Percentiles rank a stretch among this genome's conserved stretches.
These are phyloP conservation scores for Eretmodus cyanostictus DNA, from an alignment of 2,113 vertebrate species.

Conservation along the genomic window DNA sequence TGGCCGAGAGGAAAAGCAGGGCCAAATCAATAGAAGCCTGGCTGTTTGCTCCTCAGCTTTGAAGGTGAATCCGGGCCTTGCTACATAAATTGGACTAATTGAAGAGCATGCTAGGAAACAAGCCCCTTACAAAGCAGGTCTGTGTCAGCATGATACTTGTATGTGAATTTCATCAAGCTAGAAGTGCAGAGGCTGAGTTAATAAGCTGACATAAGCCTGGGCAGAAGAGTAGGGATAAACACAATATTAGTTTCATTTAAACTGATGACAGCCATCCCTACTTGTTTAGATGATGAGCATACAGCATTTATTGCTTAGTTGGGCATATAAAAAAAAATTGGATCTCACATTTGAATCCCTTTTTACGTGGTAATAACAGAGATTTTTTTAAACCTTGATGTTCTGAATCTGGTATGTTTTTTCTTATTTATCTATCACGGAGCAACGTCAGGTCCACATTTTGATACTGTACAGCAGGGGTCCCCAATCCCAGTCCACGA, in stretches of 20 bases:
- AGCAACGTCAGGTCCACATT: background rate
- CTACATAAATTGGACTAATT: constrained; percentile 72
- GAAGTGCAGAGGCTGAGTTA: constrained; percentile 20
- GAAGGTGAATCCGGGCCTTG: constrained; percentile 58
- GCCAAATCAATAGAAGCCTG: constrained; percentile 66
- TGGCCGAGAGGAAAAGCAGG: constrained; percentile 58
- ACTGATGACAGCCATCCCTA: constrained; percentile 7
- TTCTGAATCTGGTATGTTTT: background rate
- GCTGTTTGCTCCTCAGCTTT: constrained; percentile 58
- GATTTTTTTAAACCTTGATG: background rate
- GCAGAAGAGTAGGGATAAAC: constrained; percentile 26
- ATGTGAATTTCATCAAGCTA: constrained; percentile 49
- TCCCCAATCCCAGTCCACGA: background rate
- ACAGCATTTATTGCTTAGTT: background rate
- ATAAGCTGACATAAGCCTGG: constrained; percentile 30
- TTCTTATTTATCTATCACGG: constrained; percentile 1
- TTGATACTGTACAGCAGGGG: background rate
- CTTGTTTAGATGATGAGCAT: constrained; percentile 2
- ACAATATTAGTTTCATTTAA: constrained; percentile 8
- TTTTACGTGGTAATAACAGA: background rate
- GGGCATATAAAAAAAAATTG: background rate
- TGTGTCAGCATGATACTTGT: constrained; percentile 48
- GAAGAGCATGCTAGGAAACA: constrained; percentile 59
- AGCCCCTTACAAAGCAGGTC: constrained; percentile 48
- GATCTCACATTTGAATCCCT: background rate